These are phyloP conservation scores for Oreochromis grahami DNA, from an alignment of 2,797 vertebrate species.

Conservation along the genomic window DNA sequence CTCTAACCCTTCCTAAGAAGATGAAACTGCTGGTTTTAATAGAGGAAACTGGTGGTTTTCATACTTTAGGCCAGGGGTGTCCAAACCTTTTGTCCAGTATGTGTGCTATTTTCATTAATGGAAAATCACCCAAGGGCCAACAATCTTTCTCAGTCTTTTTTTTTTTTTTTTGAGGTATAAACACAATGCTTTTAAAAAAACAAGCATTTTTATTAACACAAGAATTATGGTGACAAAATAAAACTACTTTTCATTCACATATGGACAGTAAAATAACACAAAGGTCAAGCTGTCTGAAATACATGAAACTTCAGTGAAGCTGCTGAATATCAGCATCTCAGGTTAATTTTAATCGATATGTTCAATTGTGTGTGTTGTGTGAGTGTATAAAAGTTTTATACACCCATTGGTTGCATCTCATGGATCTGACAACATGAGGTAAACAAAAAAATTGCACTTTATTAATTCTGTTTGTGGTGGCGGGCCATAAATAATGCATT, in stretches of 20 bases:
- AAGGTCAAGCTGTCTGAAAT: neutral
- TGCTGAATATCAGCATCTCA: neutral
- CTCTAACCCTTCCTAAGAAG: neutral
- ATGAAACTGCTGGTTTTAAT: neutral
- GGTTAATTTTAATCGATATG: fast-evolving
- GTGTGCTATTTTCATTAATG: neutral
- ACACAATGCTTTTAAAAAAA: too few relatives aligned
- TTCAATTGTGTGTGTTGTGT: neutral
- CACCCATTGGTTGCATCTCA: neutral
- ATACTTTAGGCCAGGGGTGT: neutral
- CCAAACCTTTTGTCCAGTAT: neutral
- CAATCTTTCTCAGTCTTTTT: neutral
- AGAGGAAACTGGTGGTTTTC: neutral
- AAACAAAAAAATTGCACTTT: neutral
- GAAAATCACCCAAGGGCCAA: neutral
- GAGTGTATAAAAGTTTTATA: neutral
- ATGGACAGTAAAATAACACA: neutral
- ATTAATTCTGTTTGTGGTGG: neutral
- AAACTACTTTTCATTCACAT: neutral
- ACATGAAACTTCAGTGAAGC: neutral
- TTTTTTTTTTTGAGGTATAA: neutral
- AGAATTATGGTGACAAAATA: neutral
- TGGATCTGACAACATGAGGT: neutral
- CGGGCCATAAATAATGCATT: neutral
- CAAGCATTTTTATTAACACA: neutral